Conservation (phyloP, 2,888 invertebrate species). For the Coecobrya sp. region DNA sequence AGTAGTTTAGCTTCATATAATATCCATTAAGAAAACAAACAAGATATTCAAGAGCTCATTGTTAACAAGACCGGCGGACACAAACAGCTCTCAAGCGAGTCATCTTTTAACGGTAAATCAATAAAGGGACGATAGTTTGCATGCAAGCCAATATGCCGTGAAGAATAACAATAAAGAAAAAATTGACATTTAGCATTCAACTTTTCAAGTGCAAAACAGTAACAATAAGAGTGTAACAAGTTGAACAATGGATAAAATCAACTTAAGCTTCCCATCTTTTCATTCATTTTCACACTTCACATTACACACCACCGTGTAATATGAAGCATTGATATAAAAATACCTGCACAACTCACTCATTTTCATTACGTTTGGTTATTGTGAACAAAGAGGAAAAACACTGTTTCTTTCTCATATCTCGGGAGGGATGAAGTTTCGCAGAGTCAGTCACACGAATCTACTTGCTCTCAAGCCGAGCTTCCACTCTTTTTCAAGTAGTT, state of each 20-base stretch:
- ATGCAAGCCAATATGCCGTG: neutral
- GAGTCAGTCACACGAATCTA: constrained; percentile 17
- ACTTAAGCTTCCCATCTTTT: neutral
- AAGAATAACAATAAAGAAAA: neutral
- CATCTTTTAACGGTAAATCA: constrained; percentile 7
- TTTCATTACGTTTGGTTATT: no score
- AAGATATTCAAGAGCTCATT: neutral
- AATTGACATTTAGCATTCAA: neutral
- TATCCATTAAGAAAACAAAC: constrained; percentile 22
- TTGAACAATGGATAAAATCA: neutral
- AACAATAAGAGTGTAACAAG: constrained; percentile 25
- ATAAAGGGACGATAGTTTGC: neutral
- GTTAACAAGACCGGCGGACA: neutral
- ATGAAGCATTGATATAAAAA: neutral
- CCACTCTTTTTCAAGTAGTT: constrained; percentile 52
- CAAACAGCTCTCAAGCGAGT: neutral
- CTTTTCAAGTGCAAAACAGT: neutral
- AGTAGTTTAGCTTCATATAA: neutral
- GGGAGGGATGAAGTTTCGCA: neutral
- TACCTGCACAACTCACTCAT: neutral
- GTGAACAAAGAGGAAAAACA: constrained; percentile 26
- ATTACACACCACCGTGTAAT: neutral
- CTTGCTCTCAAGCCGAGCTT: neutral
- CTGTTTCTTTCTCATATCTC: constrained; percentile 24
- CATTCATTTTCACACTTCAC: neutral